A percentile compares a stretch with the other conserved stretches of the same genome.
phyloP scores from a whole-genome alignment of 2,113 vertebrate genomes.

The Chinchilla lanigera region DNA sequence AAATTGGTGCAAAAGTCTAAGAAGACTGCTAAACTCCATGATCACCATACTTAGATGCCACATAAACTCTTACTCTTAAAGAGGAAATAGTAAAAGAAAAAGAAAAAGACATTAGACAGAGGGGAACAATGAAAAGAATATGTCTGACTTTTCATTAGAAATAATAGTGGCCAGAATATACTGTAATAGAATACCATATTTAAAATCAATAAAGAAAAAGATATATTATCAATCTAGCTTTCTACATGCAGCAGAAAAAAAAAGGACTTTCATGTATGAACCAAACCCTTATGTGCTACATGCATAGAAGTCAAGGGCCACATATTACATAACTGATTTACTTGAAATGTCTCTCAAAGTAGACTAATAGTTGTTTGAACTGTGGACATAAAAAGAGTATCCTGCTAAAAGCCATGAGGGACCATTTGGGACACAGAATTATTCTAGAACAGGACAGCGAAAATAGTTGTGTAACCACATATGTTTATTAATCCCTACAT shows the following conservation, averaged over 20 bases:
- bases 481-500: background rate
- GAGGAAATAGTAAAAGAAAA: conserved; percentile 23
- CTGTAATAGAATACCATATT: background rate
- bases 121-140: background rate
- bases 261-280: conserved; percentile 7
- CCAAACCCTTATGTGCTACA: background rate
- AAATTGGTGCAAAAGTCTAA: background rate
- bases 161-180: background rate
- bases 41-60: background rate
- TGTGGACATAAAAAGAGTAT: background rate
- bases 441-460: background rate
- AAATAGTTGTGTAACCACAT: background rate
- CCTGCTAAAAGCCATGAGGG: background rate
- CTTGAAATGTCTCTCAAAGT: background rate
- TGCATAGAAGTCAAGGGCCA: background rate
- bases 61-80: conserved; percentile 3
- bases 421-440: background rate
- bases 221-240: background rate
- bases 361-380: background rate
- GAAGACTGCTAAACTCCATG: background rate
- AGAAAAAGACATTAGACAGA: background rate
- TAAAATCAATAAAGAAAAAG: conserved; percentile 28
- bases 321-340: background rate
- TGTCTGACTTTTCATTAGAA: background rate
- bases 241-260: background rate